phyloP scores from a whole-genome alignment of 2,888 invertebrate species.

The Carcina quercana region DNA sequence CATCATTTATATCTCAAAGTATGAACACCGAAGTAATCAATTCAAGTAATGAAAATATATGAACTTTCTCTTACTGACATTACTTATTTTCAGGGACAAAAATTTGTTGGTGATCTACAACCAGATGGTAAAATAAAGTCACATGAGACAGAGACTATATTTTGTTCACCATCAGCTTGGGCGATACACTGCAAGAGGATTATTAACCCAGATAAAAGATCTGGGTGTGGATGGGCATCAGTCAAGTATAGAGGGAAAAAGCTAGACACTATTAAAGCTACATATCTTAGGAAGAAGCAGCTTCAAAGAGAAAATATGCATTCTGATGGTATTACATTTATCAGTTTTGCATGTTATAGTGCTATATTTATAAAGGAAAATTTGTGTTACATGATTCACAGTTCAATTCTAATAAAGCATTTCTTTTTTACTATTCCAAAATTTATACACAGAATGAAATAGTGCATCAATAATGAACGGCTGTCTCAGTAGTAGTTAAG shows the following conservation, averaged over 20 bases:
- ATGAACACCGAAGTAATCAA: too few relatives aligned
- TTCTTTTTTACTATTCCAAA: too few relatives aligned
- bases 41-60: too few relatives aligned
- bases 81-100: slow-evolving; percentile 79
- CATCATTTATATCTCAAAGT: too few relatives aligned
- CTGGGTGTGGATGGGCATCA: slow-evolving; percentile 95
- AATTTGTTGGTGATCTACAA: slow-evolving; percentile 90
- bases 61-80: too few relatives aligned
- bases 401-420: too few relatives aligned
- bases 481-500: too few relatives aligned
- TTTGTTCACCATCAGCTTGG: slow-evolving; percentile 94
- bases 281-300: slow-evolving; percentile 84
- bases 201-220: slow-evolving; percentile 93
- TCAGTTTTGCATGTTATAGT: too few relatives aligned
- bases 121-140: slow-evolving; percentile 92
- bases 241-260: slow-evolving; percentile 92
- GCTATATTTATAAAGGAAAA: too few relatives aligned
- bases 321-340: slow-evolving; percentile 65
- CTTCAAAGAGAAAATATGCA: slow-evolving; percentile 73
- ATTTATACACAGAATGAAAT: too few relatives aligned
- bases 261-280: slow-evolving; percentile 90
- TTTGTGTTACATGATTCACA: too few relatives aligned
- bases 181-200: slow-evolving; percentile 93
- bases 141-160: slow-evolving; percentile 90
- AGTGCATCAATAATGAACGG: too few relatives aligned